These are phyloP conservation scores for Bombus vancouverensis DNA, from an alignment of 1,140 invertebrate species.

Conservation along the genomic window DNA sequence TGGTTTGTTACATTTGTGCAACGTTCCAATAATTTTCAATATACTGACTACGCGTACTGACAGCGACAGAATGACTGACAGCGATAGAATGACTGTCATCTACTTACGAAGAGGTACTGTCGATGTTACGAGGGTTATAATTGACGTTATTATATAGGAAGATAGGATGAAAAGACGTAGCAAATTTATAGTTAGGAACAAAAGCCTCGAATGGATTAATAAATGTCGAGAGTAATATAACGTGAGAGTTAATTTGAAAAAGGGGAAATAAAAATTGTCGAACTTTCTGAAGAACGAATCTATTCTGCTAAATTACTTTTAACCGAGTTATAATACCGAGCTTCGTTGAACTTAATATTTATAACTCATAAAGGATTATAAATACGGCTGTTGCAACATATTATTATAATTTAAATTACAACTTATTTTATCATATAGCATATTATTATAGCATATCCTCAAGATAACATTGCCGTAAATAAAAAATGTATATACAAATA, in stretches of 20 bases:
- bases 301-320: neutral
- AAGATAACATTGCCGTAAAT: too few relatives aligned
- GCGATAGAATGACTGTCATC: conserved; percentile 1
- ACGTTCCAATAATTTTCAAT: conserved; percentile 13
- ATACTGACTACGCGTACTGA: neutral
- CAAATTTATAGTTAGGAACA: neutral
- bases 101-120: neutral
- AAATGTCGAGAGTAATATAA: neutral
- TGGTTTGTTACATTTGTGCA: neutral
- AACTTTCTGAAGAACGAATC: neutral
- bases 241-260: neutral
- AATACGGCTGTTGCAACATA: too few relatives aligned
- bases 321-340: too few relatives aligned
- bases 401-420: too few relatives aligned
- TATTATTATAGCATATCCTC: too few relatives aligned
- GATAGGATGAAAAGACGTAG: neutral
- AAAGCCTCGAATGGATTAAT: neutral
- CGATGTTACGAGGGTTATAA: neutral
- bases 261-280: neutral
- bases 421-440: too few relatives aligned
- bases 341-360: too few relatives aligned
- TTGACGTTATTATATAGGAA: neutral
- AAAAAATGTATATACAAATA: neutral
- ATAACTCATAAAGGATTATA: too few relatives aligned
- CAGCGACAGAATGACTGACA: neutral